phyloP scores from a whole-genome alignment of 2,888 invertebrate genomes.

The Tenthredo notha region DNA sequence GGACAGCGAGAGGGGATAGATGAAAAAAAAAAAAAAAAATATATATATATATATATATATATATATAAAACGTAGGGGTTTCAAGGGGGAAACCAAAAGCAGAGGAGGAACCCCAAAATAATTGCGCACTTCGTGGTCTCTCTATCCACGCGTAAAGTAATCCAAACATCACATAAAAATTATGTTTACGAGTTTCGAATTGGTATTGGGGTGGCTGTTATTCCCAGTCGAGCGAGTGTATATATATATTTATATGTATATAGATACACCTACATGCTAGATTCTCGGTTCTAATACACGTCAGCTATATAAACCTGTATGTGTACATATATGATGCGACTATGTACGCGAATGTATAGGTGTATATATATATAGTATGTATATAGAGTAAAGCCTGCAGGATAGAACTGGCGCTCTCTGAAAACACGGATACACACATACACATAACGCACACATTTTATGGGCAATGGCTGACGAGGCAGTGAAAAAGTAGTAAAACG shows the following conservation, averaged over 20 bases:
- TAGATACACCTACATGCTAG: not conserved
- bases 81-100: slow-evolving; percentile 26
- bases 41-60: too few relatives aligned
- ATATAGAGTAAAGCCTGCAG: not conserved
- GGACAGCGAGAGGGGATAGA: not conserved
- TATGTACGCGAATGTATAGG: not conserved
- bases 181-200: slow-evolving; percentile 77
- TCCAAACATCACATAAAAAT: slow-evolving; percentile 77
- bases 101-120: slow-evolving; percentile 66
- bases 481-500: slow-evolving; percentile 78
- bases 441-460: slow-evolving; percentile 68
- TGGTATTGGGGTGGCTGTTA: slow-evolving; percentile 59
- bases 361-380: not conserved
- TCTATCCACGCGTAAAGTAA: slow-evolving; percentile 74
- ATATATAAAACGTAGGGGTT: slow-evolving; percentile 32
- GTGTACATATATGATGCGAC: not conserved
- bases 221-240: slow-evolving; percentile 27
- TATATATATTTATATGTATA: not conserved
- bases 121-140: slow-evolving; percentile 76
- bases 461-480: slow-evolving; percentile 77
- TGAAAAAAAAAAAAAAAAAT: too few relatives aligned
- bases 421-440: not conserved
- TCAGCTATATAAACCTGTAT: slow-evolving; percentile 19
- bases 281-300: not conserved
- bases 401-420: slow-evolving; percentile 19